Conservation (phyloP, 2,888 invertebrate species). For the Acanthosoma haemorrhoidale region DNA sequence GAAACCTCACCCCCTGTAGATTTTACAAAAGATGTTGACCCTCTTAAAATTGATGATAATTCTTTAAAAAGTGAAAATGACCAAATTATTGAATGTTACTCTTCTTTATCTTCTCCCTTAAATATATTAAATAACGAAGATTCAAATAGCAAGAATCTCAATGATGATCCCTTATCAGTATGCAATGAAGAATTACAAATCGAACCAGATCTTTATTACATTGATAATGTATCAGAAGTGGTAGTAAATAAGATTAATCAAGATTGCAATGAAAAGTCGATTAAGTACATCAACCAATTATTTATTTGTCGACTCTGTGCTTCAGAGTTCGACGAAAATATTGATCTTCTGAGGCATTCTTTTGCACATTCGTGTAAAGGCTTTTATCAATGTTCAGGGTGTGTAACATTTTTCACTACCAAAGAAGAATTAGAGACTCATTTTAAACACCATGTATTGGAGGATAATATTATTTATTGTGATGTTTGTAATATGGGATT, state of each 20-base stretch:
- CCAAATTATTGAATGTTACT: constrained; percentile 17
- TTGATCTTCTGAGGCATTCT: constrained; percentile 37
- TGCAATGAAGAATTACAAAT: constrained; percentile 4
- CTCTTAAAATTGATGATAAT: constrained; percentile 21
- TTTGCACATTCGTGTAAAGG: constrained; percentile 35
- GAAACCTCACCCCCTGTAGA: constrained; percentile 9
- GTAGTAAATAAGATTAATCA: constrained; percentile 8
- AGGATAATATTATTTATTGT: constrained; percentile 30
- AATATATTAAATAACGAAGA: constrained; percentile 9
- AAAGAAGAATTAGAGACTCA: constrained; percentile 37
- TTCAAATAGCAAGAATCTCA: neutral
- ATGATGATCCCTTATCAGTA: constrained; percentile 7
- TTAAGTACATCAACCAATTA: neutral
- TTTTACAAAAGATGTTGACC: constrained; percentile 14
- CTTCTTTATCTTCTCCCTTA: constrained; percentile 16
- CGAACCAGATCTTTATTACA: constrained; percentile 1
- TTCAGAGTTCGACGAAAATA: constrained; percentile 31
- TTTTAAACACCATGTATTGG: constrained; percentile 26
- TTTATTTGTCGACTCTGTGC: constrained; percentile 36
- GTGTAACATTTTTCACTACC: constrained; percentile 34
- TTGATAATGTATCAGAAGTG: constrained; percentile 13
- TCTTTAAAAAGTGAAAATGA: constrained; percentile 22
- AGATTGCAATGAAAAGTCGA: neutral
- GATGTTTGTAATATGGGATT: constrained; percentile 34
- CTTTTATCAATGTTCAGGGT: constrained; percentile 38